phyloP scores from a whole-genome alignment of 2,888 invertebrate genomes.

The Parthenolecanium corni region DNA sequence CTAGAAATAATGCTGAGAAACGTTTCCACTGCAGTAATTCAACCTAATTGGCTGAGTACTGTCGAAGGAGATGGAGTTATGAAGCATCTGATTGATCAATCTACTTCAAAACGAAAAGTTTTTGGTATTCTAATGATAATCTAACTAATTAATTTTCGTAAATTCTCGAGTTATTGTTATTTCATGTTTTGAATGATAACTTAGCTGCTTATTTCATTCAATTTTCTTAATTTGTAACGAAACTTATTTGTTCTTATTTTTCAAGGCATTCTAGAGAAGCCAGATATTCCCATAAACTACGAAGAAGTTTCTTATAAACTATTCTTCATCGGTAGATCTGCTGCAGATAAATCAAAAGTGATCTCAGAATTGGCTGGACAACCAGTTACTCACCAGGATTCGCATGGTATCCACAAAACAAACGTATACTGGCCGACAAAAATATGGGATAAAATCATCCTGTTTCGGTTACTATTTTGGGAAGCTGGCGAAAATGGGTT shows the following conservation, averaged over 20 bases:
- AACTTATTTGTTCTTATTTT: neutral
- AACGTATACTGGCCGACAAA: conserved; percentile 48
- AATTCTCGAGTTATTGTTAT: neutral
- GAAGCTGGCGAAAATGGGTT: conserved; percentile 46
- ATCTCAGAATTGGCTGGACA: conserved; percentile 43
- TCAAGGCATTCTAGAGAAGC: conserved; percentile 45
- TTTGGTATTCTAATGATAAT: conserved; percentile 32
- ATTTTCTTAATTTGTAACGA: neutral
- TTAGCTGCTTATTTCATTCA: neutral
- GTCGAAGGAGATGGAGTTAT: conserved; percentile 37
- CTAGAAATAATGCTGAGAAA: neutral
- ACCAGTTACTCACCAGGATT: conserved; percentile 39
- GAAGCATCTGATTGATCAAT: conserved; percentile 36
- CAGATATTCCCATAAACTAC: conserved; percentile 41
- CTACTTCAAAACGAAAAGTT: conserved; percentile 34
- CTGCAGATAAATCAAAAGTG: conserved; percentile 46
- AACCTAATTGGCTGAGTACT: conserved; percentile 37
- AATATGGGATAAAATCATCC: conserved; percentile 44
- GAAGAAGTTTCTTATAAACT: conserved; percentile 48
- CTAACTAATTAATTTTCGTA: neutral
- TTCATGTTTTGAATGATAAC: neutral
- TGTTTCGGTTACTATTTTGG: conserved; percentile 48
- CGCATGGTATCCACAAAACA: conserved; percentile 44
- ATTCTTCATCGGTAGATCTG: conserved; percentile 44
- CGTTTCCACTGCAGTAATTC: conserved; percentile 16